These are phyloP conservation scores for Hyperoplus immaculatus DNA, from an alignment of 2,797 vertebrate species.

Conservation along the genomic window DNA sequence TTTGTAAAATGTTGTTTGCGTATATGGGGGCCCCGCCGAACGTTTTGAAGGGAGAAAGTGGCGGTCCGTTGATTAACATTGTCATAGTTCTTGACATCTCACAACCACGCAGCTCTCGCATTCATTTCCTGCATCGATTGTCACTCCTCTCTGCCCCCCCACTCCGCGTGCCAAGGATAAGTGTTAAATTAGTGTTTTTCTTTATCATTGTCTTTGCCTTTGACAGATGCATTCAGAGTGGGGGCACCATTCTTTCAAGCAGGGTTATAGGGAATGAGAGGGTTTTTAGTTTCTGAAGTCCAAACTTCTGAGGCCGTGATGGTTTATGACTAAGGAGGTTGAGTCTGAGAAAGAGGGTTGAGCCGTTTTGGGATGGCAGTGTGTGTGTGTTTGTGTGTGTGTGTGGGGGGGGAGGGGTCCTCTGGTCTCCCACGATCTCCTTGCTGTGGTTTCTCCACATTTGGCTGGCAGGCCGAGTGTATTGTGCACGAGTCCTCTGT, in stretches of 20 bases:
- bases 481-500: conserved; percentile 71
- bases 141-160: no score
- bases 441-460: conserved; percentile 75
- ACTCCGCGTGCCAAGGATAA: conserved; percentile 35
- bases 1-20: conserved; percentile 65
- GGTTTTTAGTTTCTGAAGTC: conserved; percentile 40
- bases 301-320: conserved; percentile 58
- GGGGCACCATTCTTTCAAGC: conserved; percentile 37
- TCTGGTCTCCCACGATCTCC: conserved; percentile 62
- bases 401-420: conserved; percentile 15
- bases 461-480: conserved; percentile 77
- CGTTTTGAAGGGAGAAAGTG: conserved; percentile 49
- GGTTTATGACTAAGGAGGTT: conserved; percentile 70
- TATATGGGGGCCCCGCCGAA: conserved; percentile 24
- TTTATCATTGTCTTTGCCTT: conserved; percentile 46
- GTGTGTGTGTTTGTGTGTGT: no score
- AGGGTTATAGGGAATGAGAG: background rate
- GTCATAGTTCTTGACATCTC: conserved; percentile 70
- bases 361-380: conserved; percentile 7
- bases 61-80: conserved; percentile 71
- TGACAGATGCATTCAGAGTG: conserved; percentile 52
- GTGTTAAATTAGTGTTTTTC: conserved; percentile 72
- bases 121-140: conserved; percentile 16
- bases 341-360: conserved; percentile 8
- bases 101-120: conserved; percentile 41